A percentile compares a stretch with the other conserved stretches of the same genome.
These are phyloP conservation scores for Leucopsar rothschildi DNA, from an alignment of 2,113 vertebrate genomes.

Conservation along the genomic window DNA sequence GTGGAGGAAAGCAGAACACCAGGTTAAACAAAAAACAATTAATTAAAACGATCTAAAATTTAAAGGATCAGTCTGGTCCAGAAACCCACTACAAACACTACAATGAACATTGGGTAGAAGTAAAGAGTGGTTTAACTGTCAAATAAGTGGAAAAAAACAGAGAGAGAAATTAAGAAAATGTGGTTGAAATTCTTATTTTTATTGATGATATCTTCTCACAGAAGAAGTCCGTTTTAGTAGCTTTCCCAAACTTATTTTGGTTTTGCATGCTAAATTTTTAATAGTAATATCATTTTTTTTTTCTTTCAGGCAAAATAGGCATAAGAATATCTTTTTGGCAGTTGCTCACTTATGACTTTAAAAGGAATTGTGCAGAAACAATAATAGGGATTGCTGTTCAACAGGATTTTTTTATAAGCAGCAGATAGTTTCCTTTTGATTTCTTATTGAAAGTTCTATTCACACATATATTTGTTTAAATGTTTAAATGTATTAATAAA, in stretches of 20 bases:
- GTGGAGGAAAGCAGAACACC: neutral
- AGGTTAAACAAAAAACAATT: neutral
- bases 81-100: neutral
- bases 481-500: neutral
- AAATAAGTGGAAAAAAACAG: neutral
- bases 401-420: neutral
- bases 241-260: neutral
- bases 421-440: neutral
- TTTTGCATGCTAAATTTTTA: neutral
- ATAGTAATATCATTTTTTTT: neutral
- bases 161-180: neutral
- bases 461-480: neutral
- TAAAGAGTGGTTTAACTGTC: neutral
- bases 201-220: accelerated
- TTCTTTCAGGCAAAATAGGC: neutral
- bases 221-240: neutral
- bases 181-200: neutral
- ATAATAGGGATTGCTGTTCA: neutral
- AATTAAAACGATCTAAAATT: neutral
- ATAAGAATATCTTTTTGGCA: neutral
- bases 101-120: neutral
- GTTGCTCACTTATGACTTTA: neutral
- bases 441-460: neutral
- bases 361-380: neutral
- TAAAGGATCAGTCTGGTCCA: neutral